Evolutionary conservation across 1,140 invertebrate species (phyloP), one percentile per base, ranked within the genome.

Genomic region (Coenobita brevimanus): DNA sequence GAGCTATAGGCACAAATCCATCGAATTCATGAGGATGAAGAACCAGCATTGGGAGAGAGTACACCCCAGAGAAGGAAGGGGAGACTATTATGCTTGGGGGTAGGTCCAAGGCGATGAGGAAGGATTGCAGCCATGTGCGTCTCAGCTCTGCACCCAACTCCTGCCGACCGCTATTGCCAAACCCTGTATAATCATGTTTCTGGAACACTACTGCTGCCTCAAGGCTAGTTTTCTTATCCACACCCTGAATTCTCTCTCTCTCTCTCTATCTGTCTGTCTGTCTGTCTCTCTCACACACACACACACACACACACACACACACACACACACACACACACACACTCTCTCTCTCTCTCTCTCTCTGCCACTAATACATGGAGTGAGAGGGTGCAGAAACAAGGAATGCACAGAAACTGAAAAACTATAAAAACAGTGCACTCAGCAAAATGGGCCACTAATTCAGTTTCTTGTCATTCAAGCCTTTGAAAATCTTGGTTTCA

Each of bases 41-140:
- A 27, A 76, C 41, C 54, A 89, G 50, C 82, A 84, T 57, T n/a
- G 88, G 88, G 46, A 89, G 76, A 3, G 88, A 83, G 62, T 62
- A 89, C 24, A 82, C 82, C n/a, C 88, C 88, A 50, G 88, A 89
- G 57, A 82, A 76, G n/a, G 88, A 89, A 50, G 88, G 88, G 6
- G 88, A 83, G 43, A 89, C 88, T 57, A 89, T 38, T 13, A 89
- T 46, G 38, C 54, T 79, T 15, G 83, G 83, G 17, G 83, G 83
- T 24, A 86, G 83, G 60, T 86, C 76, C 73, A 86, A 17, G 3
- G 83, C 83, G 75, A 86, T 86, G 73, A 86, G 60, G 41, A 86
- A 86, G 6, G 83, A 86, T 27, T 86, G 83, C 30, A 86, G 75
- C 83, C 83, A 86, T 50, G 83, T 78, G 41, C 83, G 83, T 8